phyloP scores from a whole-genome alignment of 2,797 vertebrate genomes.

The Luscinia megarhynchos region DNA sequence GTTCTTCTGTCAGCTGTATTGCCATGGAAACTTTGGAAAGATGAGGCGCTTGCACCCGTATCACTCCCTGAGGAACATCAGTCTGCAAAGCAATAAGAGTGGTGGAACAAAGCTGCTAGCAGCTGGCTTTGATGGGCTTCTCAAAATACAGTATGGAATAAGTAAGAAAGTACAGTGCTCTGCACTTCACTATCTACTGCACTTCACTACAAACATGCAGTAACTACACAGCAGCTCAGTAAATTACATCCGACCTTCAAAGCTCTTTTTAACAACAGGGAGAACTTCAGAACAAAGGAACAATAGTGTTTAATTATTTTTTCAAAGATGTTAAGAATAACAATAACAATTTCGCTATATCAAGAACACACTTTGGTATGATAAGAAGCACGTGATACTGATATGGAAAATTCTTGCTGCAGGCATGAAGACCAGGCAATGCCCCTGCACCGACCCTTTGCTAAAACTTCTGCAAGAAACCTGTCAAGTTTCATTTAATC shows the following conservation, averaged over 20 bases:
- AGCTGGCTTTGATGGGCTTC: conserved; percentile 67
- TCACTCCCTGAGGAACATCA: conserved; percentile 89
- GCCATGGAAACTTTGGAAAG: conserved; percentile 98
- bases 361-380: conserved; percentile 58
- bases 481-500: neutral
- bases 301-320: conserved; percentile 72
- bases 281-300: conserved; percentile 63
- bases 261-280: conserved; percentile 61
- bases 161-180: conserved; percentile 46
- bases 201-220: conserved; percentile 58
- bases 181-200: conserved; percentile 51
- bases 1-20: conserved; percentile 93
- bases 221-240: conserved; percentile 63
- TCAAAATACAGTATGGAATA: conserved; percentile 49
- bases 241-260: conserved; percentile 65
- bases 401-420: conserved; percentile 38
- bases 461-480: neutral
- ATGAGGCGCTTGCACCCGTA: conserved; percentile 95
- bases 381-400: conserved; percentile 37
- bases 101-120: conserved; percentile 74
- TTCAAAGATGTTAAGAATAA: conserved; percentile 68
- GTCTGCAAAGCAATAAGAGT: conserved; percentile 80
- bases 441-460: fast-evolving
- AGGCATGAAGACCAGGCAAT: neutral
- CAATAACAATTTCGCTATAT: conserved; percentile 65